phyloP scores from a whole-genome alignment of 1,140 invertebrate species.

The Caerostris extrusa region DNA sequence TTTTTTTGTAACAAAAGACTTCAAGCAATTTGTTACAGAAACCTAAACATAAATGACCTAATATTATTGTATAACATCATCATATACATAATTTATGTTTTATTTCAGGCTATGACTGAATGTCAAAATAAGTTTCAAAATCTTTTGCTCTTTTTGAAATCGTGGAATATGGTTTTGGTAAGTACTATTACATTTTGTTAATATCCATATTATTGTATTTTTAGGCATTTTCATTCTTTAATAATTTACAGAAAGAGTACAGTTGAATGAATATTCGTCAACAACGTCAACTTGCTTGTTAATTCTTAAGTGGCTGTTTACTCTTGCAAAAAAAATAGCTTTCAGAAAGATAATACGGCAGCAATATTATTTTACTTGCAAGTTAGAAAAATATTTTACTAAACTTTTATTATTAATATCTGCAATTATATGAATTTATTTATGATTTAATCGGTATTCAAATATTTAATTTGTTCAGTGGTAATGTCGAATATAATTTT shows the following conservation, averaged over 20 bases:
- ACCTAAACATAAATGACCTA: too few species aligned
- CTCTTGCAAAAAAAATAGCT: conserved; percentile 87
- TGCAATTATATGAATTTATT: background rate
- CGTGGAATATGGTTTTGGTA: conserved; percentile 97
- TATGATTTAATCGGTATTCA: background rate
- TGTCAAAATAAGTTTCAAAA: conserved; percentile 90
- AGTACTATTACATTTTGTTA: conserved; percentile 79
- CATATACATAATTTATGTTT: conserved; percentile 40
- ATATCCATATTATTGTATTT: background rate
- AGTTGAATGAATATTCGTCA: conserved; percentile 96
- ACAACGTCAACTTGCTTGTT: conserved; percentile 97
- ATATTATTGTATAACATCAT: too few species aligned
- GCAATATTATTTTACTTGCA: conserved; percentile 90
- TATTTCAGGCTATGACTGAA: conserved; percentile 87
- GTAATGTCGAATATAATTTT: conserved; percentile 22
- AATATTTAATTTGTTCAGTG: background rate
- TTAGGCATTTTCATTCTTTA: conserved; percentile 46
- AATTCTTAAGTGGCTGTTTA: conserved; percentile 97
- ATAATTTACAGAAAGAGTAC: conserved; percentile 90
- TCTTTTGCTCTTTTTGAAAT: conserved; percentile 99
- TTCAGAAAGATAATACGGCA: conserved; percentile 85
- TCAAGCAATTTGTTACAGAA: too few species aligned
- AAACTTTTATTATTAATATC: background rate
- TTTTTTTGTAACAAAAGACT: too few species aligned
- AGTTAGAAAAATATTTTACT: conserved; percentile 79